Conservation (phyloP, 2,113 vertebrate genomes). For the Cottus gobio region DNA sequence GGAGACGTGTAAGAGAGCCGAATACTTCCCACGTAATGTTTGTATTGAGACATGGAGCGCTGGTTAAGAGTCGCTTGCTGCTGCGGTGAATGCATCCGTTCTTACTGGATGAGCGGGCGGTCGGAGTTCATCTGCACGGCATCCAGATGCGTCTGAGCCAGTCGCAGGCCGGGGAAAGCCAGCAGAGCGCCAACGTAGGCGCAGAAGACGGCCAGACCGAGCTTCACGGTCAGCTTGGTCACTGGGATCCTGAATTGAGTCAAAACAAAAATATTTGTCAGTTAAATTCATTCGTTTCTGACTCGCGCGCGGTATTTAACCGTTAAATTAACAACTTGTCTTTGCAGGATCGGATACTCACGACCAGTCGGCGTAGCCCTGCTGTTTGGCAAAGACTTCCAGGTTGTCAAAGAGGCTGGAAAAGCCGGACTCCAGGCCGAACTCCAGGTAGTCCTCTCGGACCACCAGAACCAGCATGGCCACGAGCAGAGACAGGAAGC, state of each 20-base stretch:
- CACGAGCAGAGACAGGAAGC: conserved; percentile 91
- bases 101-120: conserved; percentile 88
- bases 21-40: not conserved
- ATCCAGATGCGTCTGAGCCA: conserved; percentile 95
- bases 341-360: conserved; percentile 80
- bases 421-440: conserved; percentile 93
- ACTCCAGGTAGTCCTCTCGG: conserved; percentile 92
- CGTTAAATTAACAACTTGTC: not conserved
- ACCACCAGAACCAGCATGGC: conserved; percentile 93
- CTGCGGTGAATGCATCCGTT: not conserved
- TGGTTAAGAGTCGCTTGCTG: not conserved
- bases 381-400: conserved; percentile 86
- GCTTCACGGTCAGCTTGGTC: conserved; percentile 87
- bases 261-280: conserved; percentile 10
- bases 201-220: conserved; percentile 87
- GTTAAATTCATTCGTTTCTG: not conserved
- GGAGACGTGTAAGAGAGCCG: not conserved
- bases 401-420: conserved; percentile 85
- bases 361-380: conserved; percentile 90
- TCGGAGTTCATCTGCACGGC: conserved; percentile 86
- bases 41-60: not conserved
- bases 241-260: conserved; percentile 85
- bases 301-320: not conserved
- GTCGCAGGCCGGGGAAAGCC: conserved; percentile 93
- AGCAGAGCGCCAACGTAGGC: conserved; percentile 91